phyloP scores from a whole-genome alignment of 2,888 invertebrate genomes.

The Ochlodes sylvanus region DNA sequence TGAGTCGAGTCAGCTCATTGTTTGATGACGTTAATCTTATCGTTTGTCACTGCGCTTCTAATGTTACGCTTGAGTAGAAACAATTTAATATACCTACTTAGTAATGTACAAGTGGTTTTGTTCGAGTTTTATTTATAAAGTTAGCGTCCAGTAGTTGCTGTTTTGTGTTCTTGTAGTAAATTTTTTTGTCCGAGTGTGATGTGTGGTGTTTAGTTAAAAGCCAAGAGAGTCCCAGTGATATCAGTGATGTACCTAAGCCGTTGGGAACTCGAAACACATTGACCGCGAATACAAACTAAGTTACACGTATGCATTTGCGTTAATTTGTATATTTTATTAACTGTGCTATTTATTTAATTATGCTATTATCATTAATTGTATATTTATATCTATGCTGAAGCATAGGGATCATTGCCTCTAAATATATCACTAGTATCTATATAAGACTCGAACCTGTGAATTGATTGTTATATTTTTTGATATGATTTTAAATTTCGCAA shows the following conservation, averaged over 20 bases:
- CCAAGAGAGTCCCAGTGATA: slow-evolving; percentile 35
- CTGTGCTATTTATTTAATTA: slow-evolving; percentile 3
- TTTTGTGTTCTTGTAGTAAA: slow-evolving; percentile 8
- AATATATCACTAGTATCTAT: background rate
- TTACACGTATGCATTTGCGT: slow-evolving; percentile 5
- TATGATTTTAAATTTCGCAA: too few species aligned
- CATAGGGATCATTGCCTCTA: background rate
- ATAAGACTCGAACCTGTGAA: background rate
- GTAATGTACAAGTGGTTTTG: background rate
- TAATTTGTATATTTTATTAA: slow-evolving; percentile 3
- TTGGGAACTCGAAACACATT: slow-evolving; percentile 27
- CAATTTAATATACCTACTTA: background rate
- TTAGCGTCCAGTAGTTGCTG: slow-evolving; percentile 9
- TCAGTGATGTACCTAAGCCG: slow-evolving; percentile 1
- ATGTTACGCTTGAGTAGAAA: slow-evolving; percentile 22
- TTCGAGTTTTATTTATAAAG: background rate
- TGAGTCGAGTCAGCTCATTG: slow-evolving; percentile 50
- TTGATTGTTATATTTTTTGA: background rate
- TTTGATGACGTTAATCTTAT: slow-evolving; percentile 3
- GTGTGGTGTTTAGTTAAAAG: slow-evolving; percentile 26
- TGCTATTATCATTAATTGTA: background rate
- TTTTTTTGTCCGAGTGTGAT: slow-evolving; percentile 22
- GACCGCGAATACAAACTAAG: background rate
- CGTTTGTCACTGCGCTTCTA: slow-evolving; percentile 14
- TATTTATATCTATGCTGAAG: slow-evolving; percentile 5